Conservation (phyloP, 2,888 invertebrate genomes). For the Sialis lutaria region DNA sequence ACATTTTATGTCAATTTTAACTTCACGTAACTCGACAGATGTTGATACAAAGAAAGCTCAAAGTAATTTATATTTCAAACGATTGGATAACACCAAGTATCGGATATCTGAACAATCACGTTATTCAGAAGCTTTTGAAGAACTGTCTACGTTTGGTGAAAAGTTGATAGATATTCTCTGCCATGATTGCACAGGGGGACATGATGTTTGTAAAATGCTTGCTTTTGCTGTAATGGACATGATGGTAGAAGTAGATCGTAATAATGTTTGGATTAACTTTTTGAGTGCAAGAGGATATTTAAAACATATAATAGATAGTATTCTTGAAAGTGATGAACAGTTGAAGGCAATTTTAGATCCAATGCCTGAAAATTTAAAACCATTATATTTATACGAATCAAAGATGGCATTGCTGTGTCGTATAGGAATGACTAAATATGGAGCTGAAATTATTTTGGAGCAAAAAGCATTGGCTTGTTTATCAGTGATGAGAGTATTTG, state of each 20-base stretch:
- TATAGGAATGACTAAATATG: slow-evolving; percentile 46
- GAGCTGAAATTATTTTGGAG: slow-evolving; percentile 44
- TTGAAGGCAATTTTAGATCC: slow-evolving; percentile 46
- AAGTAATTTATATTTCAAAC: slow-evolving; percentile 39
- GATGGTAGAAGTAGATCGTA: slow-evolving; percentile 55
- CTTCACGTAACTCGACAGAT: slow-evolving; percentile 27
- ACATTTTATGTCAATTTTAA: slow-evolving; percentile 62
- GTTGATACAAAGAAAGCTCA: slow-evolving; percentile 20
- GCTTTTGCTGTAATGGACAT: slow-evolving; percentile 69
- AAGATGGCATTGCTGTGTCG: slow-evolving; percentile 65
- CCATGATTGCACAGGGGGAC: slow-evolving; percentile 73
- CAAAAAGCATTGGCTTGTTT: slow-evolving; percentile 40
- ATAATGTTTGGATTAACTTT: slow-evolving; percentile 45
- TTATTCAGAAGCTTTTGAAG: slow-evolving; percentile 28
- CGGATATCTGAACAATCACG: background rate
- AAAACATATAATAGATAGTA: slow-evolving; percentile 64
- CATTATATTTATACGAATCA: slow-evolving; percentile 73
- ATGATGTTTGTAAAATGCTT: slow-evolving; percentile 79
- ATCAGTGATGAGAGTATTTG: slow-evolving; percentile 50
- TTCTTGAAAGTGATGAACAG: slow-evolving; percentile 56
- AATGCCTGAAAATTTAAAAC: slow-evolving; percentile 48
- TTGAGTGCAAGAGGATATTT: slow-evolving; percentile 52
- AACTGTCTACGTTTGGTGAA: slow-evolving; percentile 60
- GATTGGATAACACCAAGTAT: slow-evolving; percentile 39
- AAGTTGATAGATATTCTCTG: slow-evolving; percentile 66